Evolutionary conservation across 2,888 invertebrate genomes (phyloP), one percentile per base, ranked within the genome.

Genomic region (Cybosia mesomella): DNA sequence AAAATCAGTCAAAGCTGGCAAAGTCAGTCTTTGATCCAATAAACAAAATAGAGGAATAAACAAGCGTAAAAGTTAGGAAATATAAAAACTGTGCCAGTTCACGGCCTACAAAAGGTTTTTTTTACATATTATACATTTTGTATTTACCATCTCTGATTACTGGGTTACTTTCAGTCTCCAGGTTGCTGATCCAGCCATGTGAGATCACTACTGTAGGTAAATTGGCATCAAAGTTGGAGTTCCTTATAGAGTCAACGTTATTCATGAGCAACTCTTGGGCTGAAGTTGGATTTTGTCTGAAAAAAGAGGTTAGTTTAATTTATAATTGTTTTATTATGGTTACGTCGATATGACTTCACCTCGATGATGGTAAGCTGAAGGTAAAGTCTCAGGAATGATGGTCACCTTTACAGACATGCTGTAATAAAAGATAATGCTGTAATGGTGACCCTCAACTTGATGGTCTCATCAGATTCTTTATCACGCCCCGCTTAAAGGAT

Each of bases 141-240:
- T 24, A 64, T 71, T 77, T 83, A 90, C 90, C 88, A 13, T 74
- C 60, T 66, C 87, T 86, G 61, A 91, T 74, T 3, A 74, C 72
- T 11, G 88, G 85, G 69, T 91, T 91, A 22, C 85, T 72, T 2
- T 83, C 79, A 3, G 85, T 85, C 57, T 83, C 32, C 54, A 77
- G 84, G 73, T 82, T 87, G 70, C 87, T 83, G 53, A 88, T 83
- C 90, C 92, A 92, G 2, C 92, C 92, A 66, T 92, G 92, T 28
- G 70, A 87, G 18, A 91, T 66, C 2, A 91, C 81, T 0, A 89
- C 82, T 0, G 89, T 91, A 0, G 86, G 85, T 0, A 75, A 64
- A 15, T 66, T 70, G 0, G 84, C 67, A 61, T 89, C 86, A 75
- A 91, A 92, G 77, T 91, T 86, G 0, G 92, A 92, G 58, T 66